Conservation (phyloP, 2,888 invertebrate genomes). For the Neocrepidodera transversa region DNA sequence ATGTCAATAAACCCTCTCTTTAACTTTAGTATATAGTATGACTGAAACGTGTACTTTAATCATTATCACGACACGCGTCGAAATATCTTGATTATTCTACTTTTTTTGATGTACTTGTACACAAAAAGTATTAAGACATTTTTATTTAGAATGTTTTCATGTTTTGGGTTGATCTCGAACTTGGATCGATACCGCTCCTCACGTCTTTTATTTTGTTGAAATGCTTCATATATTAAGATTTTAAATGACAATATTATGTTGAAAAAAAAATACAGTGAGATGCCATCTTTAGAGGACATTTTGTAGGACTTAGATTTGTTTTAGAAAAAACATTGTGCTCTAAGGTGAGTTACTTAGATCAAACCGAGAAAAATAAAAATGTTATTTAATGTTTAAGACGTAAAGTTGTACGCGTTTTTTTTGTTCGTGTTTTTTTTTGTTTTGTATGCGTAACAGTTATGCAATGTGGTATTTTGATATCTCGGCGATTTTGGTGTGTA, state of each 20-base stretch:
- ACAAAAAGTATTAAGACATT: too few relatives aligned
- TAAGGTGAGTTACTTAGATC: constrained; percentile 35
- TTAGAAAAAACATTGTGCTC: constrained; percentile 36
- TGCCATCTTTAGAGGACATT: constrained; percentile 38
- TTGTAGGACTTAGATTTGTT: constrained; percentile 38
- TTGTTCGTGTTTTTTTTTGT: constrained; percentile 23
- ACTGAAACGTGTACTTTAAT: too few relatives aligned
- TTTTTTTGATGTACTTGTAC: too few relatives aligned
- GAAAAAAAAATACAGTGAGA: constrained; percentile 43
- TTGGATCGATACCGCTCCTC: constrained; percentile 9
- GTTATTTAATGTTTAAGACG: constrained; percentile 53
- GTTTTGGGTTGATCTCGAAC: constrained; percentile 7
- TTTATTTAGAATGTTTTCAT: too few relatives aligned
- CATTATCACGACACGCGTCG: too few relatives aligned
- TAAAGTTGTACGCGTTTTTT: constrained; percentile 29
- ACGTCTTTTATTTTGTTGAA: not conserved
- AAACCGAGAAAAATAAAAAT: constrained; percentile 42
- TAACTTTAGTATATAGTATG: too few relatives aligned
- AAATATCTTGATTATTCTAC: too few relatives aligned
- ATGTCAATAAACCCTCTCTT: too few relatives aligned
- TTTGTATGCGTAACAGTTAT: constrained; percentile 4
- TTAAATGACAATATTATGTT: constrained; percentile 40
- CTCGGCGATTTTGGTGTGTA: not conserved
- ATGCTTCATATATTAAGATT: constrained; percentile 11
- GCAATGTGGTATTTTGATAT: not conserved